Evolutionary conservation across 23 tunicate species (phyloP).

Genomic region (Ciona savignyi): DNA sequence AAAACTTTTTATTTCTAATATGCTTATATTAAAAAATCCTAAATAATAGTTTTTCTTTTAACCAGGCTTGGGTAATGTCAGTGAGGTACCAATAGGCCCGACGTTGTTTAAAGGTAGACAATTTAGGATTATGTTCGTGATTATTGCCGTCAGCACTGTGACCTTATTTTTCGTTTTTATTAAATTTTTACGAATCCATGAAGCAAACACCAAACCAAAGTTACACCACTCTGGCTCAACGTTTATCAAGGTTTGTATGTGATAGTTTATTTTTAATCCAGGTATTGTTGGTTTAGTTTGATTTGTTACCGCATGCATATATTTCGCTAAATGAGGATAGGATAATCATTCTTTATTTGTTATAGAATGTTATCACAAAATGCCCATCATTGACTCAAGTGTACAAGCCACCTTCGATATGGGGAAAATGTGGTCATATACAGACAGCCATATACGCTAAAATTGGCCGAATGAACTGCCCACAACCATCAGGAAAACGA

Average conservation of each 20-base stretch:
- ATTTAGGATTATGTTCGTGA: no score
- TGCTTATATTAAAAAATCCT: no score
- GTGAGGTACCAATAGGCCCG: no score
- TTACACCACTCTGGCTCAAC: slow-evolving; percentile 38
- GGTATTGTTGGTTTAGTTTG: neutral
- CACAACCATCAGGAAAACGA: slow-evolving; percentile 49
- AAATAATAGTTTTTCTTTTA: no score
- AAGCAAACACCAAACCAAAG: slow-evolving; percentile 13
- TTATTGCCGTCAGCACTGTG: neutral
- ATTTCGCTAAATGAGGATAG: neutral
- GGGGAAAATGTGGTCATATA: slow-evolving; percentile 87
- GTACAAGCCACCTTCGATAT: slow-evolving; percentile 52
- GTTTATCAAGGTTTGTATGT: slow-evolving; percentile 25
- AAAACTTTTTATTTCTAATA: no score
- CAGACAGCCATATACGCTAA: slow-evolving; percentile 81
- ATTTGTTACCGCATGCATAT: neutral
- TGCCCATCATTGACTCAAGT: slow-evolving; percentile 49
- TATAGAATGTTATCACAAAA: slow-evolving; percentile 43
- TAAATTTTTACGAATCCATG: slow-evolving; percentile 34
- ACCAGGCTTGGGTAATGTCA: no score
- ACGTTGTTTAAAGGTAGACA: no score
- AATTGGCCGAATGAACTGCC: slow-evolving; percentile 58
- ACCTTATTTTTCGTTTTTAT: neutral
- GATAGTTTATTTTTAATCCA: neutral
- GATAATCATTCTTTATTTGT: neutral